Evolutionary conservation across 2,888 invertebrate genomes (phyloP).

Genomic region (Drosophila niveifrons): DNA sequence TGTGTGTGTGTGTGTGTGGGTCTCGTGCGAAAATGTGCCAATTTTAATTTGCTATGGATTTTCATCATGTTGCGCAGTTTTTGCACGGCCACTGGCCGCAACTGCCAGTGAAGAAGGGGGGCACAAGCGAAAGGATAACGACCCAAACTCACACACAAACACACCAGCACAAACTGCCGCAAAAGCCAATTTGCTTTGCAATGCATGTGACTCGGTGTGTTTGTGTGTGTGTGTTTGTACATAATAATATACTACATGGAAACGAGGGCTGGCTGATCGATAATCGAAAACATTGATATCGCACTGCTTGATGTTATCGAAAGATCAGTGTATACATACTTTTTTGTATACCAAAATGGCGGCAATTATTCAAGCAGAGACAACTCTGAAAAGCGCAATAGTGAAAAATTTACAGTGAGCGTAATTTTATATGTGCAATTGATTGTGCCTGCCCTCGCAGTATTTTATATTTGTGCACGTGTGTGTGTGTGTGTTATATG

Average conservation of each 20-base stretch:
- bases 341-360: background rate
- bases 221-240: slow-evolving; percentile 12
- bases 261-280: slow-evolving; percentile 15
- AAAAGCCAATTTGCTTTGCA: slow-evolving; percentile 60
- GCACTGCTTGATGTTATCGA: background rate
- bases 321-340: background rate
- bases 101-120: slow-evolving; percentile 40
- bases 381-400: background rate
- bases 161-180: slow-evolving; percentile 36
- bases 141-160: slow-evolving; percentile 34
- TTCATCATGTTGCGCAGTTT: slow-evolving; percentile 55
- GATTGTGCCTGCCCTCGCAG: background rate
- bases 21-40: slow-evolving; percentile 62
- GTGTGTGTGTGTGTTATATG: slow-evolving; percentile 45
- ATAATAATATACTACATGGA: slow-evolving; percentile 13
- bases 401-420: too few relatives aligned
- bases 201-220: slow-evolving; percentile 20
- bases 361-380: too few relatives aligned
- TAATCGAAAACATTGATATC: background rate
- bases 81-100: slow-evolving; percentile 47
- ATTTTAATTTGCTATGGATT: slow-evolving; percentile 61
- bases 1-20: slow-evolving; percentile 8
- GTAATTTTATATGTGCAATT: background rate
- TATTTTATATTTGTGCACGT: slow-evolving; percentile 10
- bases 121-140: slow-evolving; percentile 47